Evolutionary conservation across 2,113 vertebrate genomes (phyloP).

Genomic region (Fulmarus glacialis): DNA sequence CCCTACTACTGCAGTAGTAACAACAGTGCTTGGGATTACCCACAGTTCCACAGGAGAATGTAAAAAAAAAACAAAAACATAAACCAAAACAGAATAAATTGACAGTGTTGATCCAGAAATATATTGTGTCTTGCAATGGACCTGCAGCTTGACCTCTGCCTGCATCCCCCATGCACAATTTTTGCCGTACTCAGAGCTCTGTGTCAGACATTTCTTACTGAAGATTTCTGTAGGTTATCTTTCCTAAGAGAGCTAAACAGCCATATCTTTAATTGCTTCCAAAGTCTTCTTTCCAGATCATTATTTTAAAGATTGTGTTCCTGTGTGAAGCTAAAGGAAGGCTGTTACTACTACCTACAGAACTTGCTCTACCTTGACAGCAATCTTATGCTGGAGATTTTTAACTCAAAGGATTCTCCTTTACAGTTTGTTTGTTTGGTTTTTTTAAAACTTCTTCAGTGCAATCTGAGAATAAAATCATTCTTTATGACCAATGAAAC

Average conservation of each 20-base stretch:
- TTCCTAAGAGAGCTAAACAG: background rate
- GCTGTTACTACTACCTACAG: background rate
- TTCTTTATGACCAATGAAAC: background rate
- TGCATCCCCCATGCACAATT: background rate
- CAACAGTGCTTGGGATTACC: no score
- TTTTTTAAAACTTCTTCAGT: background rate
- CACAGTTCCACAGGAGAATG: background rate
- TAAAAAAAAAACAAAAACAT: background rate
- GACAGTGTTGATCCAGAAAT: background rate
- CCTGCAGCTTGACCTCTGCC: background rate
- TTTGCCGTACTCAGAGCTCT: background rate
- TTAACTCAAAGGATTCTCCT: background rate
- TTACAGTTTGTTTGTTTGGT: background rate
- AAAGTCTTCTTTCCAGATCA: background rate
- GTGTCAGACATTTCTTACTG: background rate
- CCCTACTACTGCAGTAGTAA: background rate
- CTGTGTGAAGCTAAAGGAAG: background rate
- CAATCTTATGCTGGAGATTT: background rate
- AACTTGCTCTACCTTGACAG: background rate
- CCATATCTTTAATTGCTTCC: background rate
- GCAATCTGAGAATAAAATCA: background rate
- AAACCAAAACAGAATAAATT: background rate
- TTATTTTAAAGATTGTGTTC: slow-evolving; percentile 4
- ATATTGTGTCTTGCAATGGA: background rate
- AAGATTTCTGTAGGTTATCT: background rate